Base-by-base conservation (phyloP, 2,797 vertebrate species). In the Artibeus jamaicensis region DNA sequence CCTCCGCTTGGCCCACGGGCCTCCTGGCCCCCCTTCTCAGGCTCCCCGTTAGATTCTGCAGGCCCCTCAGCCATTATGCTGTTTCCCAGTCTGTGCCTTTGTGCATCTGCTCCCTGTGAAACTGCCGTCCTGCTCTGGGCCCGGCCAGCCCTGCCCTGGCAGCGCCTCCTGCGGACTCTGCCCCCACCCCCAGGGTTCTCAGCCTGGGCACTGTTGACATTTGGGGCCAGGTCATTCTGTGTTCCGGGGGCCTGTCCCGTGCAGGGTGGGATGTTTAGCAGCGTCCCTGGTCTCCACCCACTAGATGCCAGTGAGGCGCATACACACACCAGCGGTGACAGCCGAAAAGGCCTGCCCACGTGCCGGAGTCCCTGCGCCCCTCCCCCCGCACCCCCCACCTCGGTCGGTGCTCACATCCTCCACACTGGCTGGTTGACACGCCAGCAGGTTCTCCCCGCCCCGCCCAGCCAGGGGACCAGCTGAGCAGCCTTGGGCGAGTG, bases 301-400 rank as follows among this genome's bases (percentile, higher is more conserved):
- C 15, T 29, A 6, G 62, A 26, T 22, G 71, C 65, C 79, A 14
- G 24, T 6, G 18, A 7, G 22, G 22, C 1, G 9, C 22, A 9
- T 34, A 15, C 29, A 18, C 55, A 19, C 3, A 3, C 3, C 1
- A 8, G 46, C 19, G 6, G 1, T 48, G 19, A 67, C 1, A 57
- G 6, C 39, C 65, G 10, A 21, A 53, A 34, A 29, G 46, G 15
- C 48, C 81, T 53, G 65, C 55, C 26, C 77, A 84, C 39, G 12
- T 3, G 19, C 34, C 86, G 3, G 12, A 1, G 1, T n/a, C 76
- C n/a, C n/a, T n/a, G n/a, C n/a, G n/a, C n/a, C n/a, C n/a, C n/a
- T 42, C 4, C 39, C 9, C 67, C 70, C 7, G 29, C 9, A 37
- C 15, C 0, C 2, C 29, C 1, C 24, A 21, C 24, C 44, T 73